Base-by-base conservation (phyloP, 2,888 invertebrate species). In the Kuschelorhynchus macadamiae region DNA sequence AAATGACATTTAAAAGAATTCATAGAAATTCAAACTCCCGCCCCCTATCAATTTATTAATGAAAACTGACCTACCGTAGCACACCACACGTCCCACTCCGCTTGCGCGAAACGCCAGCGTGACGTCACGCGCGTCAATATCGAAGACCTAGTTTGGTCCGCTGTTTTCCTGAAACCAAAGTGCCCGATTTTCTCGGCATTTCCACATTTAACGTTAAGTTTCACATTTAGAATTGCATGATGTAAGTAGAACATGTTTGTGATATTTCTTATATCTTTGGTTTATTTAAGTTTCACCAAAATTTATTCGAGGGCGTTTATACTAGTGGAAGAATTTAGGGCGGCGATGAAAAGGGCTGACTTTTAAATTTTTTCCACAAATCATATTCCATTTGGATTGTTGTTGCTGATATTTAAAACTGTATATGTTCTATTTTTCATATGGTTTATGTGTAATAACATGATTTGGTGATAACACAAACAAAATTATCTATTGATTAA, bases 71-170 rank as follows among this genome's bases (percentile, higher is more conserved):
- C 81, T 81, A 80, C 75, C 74, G 59, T 77, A 79, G 76, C 73
- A 71, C 53, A 67, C 64, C 57, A 57, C 60, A 55, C 53, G 36
- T 73, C 81, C 81, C 80, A 55, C 17, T 74, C 77, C 82, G 82
- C 81, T 57, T 70, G 79, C 77, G 76, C 75, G 71, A 70, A 73
- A 76, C 81, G 78, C 79, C 82, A 82, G 79, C 81, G 77, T 82
- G 81, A 82, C 82, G 82, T 81, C 80, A 81, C 76, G 76, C 66
- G 74, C 74, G 81, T 82, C 82, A 79, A 82, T 82, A 81, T 76
- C 57, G 50, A 64, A 60, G 63, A 53, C 64, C 62, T 42, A 65
- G 52, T 64, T 52, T 21, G 53, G 32, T 47, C 63, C 67, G 60
- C 67, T 67, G 61, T 61, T 67, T 67, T 67, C 55, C 67, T 55